phyloP scores from a whole-genome alignment of 2,888 invertebrate genomes.

The Elegia similella region DNA sequence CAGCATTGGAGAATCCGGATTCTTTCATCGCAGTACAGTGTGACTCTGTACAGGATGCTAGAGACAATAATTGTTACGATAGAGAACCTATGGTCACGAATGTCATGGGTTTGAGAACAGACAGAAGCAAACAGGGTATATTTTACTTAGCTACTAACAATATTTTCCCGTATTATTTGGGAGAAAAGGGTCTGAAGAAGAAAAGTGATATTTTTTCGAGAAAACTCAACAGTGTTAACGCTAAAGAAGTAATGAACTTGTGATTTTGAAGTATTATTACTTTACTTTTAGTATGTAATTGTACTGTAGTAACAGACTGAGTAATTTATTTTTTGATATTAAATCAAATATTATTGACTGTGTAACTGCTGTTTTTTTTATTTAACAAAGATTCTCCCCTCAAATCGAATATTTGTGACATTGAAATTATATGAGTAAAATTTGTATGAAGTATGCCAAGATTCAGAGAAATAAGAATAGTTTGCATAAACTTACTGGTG shows the following conservation, averaged over 20 bases:
- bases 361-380: too few relatives aligned
- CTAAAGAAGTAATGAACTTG: slow-evolving; percentile 11
- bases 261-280: slow-evolving; percentile 5
- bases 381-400: too few relatives aligned
- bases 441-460: too few relatives aligned
- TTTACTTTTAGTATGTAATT: too few relatives aligned
- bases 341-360: too few relatives aligned
- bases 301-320: too few relatives aligned
- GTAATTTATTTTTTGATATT: too few relatives aligned
- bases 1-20: slow-evolving; percentile 32
- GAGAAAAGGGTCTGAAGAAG: slow-evolving; percentile 35
- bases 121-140: slow-evolving; percentile 35
- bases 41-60: slow-evolving; percentile 42
- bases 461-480: too few relatives aligned
- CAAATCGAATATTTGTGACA: too few relatives aligned
- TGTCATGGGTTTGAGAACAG: slow-evolving; percentile 30
- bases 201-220: slow-evolving; percentile 30
- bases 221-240: background rate
- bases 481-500: too few relatives aligned
- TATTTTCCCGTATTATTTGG: slow-evolving; percentile 38
- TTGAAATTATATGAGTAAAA: too few relatives aligned
- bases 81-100: slow-evolving; percentile 29
- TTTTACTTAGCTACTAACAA: slow-evolving; percentile 36
- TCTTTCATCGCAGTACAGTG: slow-evolving; percentile 40
- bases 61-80: slow-evolving; percentile 36